phyloP scores from a whole-genome alignment of 2,888 invertebrate species.

The Luperina nickerlii region DNA sequence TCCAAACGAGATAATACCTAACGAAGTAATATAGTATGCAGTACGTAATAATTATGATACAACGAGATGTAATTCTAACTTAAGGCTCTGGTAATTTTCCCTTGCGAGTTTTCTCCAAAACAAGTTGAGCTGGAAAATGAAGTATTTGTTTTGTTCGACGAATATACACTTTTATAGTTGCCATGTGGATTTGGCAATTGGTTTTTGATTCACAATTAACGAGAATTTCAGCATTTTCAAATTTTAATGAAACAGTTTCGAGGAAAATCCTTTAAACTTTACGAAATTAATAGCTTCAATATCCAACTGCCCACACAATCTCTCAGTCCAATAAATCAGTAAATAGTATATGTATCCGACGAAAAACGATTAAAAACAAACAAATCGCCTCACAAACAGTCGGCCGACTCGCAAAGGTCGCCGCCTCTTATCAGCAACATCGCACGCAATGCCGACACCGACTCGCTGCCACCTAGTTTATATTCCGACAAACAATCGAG shows the following conservation, averaged over 20 bases:
- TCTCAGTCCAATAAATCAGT: constrained; percentile 30
- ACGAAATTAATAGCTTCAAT: background rate
- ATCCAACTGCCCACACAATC: background rate
- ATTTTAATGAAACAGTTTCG: background rate
- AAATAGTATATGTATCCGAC: constrained; percentile 27
- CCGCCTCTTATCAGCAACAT: constrained; percentile 48
- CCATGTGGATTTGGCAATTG: background rate
- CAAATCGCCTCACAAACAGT: constrained; percentile 4
- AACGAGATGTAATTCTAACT: background rate
- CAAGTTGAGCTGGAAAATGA: background rate
- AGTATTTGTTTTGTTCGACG: background rate
- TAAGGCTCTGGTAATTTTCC: background rate
- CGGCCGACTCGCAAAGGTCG: constrained; percentile 35
- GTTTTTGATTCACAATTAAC: background rate
- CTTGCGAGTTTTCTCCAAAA: background rate
- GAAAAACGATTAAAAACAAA: constrained; percentile 48
- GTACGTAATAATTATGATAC: too few relatives aligned
- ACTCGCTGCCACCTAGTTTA: constrained; percentile 25
- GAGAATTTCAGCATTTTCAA: background rate
- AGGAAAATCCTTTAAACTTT: background rate
- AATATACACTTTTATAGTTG: too few relatives aligned
- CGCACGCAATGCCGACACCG: constrained; percentile 44
- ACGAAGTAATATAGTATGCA: too few relatives aligned
- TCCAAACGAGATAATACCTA: too few relatives aligned
- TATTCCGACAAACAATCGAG: constrained; percentile 43